phyloP scores from a whole-genome alignment of 2,113 vertebrate species.

The Entelurus aequoreus region DNA sequence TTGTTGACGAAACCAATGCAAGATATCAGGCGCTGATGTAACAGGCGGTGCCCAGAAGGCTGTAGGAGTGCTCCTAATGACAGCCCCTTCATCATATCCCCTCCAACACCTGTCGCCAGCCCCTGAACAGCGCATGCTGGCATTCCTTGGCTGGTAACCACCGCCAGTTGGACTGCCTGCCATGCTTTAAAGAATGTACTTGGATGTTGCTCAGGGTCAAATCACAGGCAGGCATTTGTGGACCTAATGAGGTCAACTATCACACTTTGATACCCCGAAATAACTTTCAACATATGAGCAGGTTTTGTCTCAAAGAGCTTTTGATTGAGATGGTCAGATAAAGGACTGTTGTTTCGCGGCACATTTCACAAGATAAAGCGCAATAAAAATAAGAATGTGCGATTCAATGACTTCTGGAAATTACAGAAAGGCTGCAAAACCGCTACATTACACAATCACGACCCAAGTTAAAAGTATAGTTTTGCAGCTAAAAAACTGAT shows the following conservation, averaged over 20 bases:
- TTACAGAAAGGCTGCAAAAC: not conserved
- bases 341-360: no score
- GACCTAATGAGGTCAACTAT: slow-evolving; percentile 26
- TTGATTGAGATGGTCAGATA: not conserved
- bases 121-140: slow-evolving; percentile 25
- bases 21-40: not conserved
- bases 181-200: slow-evolving; percentile 32
- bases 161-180: slow-evolving; percentile 14
- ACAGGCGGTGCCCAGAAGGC: slow-evolving; percentile 27
- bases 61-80: slow-evolving; percentile 23
- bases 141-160: slow-evolving; percentile 24
- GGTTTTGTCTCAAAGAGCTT: not conserved
- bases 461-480: not conserved
- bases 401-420: not conserved
- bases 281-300: no score
- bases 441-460: not conserved
- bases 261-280: slow-evolving; percentile 7
- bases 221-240: slow-evolving; percentile 24
- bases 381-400: no score
- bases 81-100: slow-evolving; percentile 21
- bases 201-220: slow-evolving; percentile 32
- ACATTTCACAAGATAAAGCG: no score
- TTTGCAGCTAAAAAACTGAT: no score
- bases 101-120: slow-evolving; percentile 50
- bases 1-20: not conserved